A percentile compares a stretch with the other conserved stretches of the same genome.
Conservation (phyloP, 2,113 vertebrate genomes). For the Diphyllodes magnificus region DNA sequence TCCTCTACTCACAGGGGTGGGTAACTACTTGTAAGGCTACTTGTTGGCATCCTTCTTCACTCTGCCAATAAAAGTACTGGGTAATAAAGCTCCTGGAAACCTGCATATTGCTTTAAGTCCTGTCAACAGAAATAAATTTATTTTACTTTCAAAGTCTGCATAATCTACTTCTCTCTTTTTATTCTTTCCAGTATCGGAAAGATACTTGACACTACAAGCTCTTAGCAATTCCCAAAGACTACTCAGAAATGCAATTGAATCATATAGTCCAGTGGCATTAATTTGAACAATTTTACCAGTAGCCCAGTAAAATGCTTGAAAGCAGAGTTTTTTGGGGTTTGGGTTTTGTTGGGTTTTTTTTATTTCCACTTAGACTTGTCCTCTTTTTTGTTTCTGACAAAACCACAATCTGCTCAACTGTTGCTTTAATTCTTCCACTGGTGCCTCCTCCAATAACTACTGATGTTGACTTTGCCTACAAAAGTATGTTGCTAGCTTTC, state of each 20-base stretch:
- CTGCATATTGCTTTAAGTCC: neutral
- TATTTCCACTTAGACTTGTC: neutral
- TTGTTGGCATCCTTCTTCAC: neutral
- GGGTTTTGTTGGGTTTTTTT: neutral
- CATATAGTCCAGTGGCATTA: neutral
- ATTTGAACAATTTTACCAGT: neutral
- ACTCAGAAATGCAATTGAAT: neutral
- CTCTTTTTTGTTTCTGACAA: neutral
- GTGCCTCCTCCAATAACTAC: neutral
- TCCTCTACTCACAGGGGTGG: neutral
- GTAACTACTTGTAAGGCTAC: neutral
- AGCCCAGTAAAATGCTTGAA: neutral
- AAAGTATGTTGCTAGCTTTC: neutral
- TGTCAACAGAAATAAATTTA: neutral
- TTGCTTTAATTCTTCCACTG: neutral
- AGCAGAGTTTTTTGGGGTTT: neutral
- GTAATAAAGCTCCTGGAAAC: neutral
- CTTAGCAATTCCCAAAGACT: neutral
- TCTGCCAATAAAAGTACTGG: neutral
- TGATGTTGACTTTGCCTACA: neutral
- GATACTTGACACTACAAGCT: neutral
- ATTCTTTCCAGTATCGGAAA: neutral
- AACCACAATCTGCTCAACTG: neutral
- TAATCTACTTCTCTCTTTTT: neutral
- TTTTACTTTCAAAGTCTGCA: neutral